phyloP scores from a whole-genome alignment of 2,113 vertebrate genomes.

The Salvelinus alpinus region DNA sequence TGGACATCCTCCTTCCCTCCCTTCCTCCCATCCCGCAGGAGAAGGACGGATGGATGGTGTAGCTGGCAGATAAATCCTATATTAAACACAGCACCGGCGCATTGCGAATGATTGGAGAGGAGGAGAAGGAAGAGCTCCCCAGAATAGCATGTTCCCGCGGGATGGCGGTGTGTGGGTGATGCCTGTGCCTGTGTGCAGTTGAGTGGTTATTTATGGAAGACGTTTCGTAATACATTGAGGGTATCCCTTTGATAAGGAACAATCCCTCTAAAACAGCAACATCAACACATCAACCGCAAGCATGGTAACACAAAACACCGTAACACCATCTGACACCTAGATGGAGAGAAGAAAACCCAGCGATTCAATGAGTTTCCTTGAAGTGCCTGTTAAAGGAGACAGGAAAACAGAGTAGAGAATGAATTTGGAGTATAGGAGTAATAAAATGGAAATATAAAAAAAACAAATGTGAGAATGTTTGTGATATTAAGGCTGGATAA shows the following conservation, averaged over 20 bases:
- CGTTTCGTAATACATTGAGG: slow-evolving; percentile 31
- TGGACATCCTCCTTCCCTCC: not conserved
- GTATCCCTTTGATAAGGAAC: slow-evolving; percentile 25
- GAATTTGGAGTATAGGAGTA: not conserved
- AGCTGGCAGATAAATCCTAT: slow-evolving; percentile 13
- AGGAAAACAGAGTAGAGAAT: not conserved
- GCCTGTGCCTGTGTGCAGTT: slow-evolving; percentile 21
- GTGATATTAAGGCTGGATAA: not conserved
- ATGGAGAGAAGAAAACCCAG: not conserved
- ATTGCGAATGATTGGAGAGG: slow-evolving; percentile 30
- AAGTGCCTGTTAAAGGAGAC: not conserved
- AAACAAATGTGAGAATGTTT: not conserved
- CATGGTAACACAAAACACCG: not conserved
- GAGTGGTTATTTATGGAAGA: slow-evolving; percentile 43
- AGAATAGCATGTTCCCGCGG: slow-evolving; percentile 43
- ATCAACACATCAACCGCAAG: not conserved
- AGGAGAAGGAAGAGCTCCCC: slow-evolving; percentile 27
- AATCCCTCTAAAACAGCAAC: slow-evolving; percentile 10
- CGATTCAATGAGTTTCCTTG: too few species aligned
- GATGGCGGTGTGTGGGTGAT: slow-evolving; percentile 30
- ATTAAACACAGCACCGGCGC: slow-evolving; percentile 1
- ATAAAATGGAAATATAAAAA: not conserved
- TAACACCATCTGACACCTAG: not conserved
- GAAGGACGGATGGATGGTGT: not conserved
- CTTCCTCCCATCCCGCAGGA: not conserved